Base-by-base conservation (phyloP, 2,888 invertebrate species). In the Apamea crenata region DNA sequence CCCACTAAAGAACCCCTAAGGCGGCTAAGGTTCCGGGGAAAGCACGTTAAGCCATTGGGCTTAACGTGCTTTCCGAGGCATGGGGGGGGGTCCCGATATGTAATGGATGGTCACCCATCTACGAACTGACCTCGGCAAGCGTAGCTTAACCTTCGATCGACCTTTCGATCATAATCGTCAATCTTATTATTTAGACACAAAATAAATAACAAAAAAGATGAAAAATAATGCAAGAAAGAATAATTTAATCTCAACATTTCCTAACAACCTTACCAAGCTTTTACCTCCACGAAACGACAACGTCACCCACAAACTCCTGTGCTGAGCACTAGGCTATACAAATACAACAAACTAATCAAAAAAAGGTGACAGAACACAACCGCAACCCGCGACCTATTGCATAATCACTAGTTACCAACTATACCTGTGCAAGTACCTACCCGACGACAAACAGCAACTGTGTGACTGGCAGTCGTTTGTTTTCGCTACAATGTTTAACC, bases 271-370 rank as follows among this genome's bases (percentile, higher is more conserved):
- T 7, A 18, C 12, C 18, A 32, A n/a, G 18, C 18, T n/a, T 56
- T 44, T 12, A 12, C 21, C 7, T 66, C 14, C 16, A n/a, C 18
- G 25, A 67, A 74, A 76, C 71, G 21, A 78, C 72, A 74, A 81
- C 81, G 18, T 66, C 32, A 14, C 36, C 76, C 47, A 18, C 40
- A 59, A 76, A 44, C 70, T 21, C 40, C 40, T 75, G 47, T 70
- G 32, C 40, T 75, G 47, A 73, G 32, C 69, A 70, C 36, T 73
- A 77, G 40, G 67, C 56, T 80, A n/a, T 59, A 50, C 59, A 83
- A 83, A 83, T 71, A 74, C 69, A 68, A 70, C 65, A 87, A 80
- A 81, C 69, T 70, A 78, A 85, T 80, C 53, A 78, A 74, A 74
- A 74, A 83, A 76, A 78, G 73, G 16, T 77, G 70, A 59, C 81